These are phyloP conservation scores for Quiscalus mexicanus DNA, from an alignment of 2,113 vertebrate species.

Conservation along the genomic window DNA sequence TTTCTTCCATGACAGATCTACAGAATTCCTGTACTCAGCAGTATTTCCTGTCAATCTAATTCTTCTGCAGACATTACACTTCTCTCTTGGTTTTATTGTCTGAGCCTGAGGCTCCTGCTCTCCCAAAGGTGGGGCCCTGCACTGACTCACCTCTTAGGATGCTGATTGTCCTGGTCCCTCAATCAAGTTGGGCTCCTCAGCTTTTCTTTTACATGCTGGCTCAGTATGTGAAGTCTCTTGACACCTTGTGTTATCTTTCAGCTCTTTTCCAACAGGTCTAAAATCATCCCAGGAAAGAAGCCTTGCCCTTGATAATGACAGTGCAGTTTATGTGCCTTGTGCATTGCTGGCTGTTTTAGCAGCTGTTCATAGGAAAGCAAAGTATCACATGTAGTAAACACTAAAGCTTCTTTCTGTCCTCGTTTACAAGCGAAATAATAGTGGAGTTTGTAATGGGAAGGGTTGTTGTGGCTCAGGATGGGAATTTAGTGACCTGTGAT, in stretches of 20 bases:
- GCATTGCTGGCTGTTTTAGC: not conserved
- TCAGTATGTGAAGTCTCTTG: not conserved
- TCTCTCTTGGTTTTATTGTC: not conserved
- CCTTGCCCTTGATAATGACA: not conserved
- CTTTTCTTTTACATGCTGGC: not conserved
- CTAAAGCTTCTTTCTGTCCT: not conserved
- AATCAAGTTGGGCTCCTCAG: not conserved
- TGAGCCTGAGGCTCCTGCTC: not conserved
- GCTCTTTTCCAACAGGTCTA: not conserved
- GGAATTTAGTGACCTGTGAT: not conserved
- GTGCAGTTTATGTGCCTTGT: not conserved
- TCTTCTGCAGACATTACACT: accelerated
- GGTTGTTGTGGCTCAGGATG: not conserved
- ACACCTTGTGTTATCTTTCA: not conserved
- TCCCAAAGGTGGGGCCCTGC: not conserved
- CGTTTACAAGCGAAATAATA: not conserved
- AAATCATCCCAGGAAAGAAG: not conserved
- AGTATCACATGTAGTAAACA: not conserved
- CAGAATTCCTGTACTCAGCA: not conserved
- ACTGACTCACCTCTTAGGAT: not conserved
- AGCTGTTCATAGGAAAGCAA: not conserved
- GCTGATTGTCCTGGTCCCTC: not conserved
- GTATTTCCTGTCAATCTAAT: not conserved
- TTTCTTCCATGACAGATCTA: not conserved
- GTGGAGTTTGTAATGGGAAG: not conserved